Evolutionary conservation across 1,140 invertebrate genomes (phyloP), one percentile per base, ranked within the genome.

Genomic region (Metaphire vulgaris): DNA sequence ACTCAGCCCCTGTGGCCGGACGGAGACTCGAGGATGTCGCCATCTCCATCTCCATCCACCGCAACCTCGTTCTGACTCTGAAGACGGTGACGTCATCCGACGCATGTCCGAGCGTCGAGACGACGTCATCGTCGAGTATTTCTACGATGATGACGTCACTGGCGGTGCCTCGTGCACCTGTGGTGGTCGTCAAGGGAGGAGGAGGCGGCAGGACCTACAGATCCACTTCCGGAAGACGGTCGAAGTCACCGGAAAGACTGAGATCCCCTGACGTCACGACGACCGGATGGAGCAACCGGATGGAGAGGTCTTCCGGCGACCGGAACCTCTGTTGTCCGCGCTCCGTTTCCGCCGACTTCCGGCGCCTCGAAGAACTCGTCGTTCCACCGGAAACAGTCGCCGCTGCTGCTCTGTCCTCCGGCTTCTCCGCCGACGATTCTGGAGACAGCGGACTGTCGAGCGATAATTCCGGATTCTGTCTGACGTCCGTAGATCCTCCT

Each of bases 401-500:
- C n/a, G n/a, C n/a, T n/a, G n/a, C n/a, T n/a, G n/a, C n/a, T n/a
- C n/a, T n/a, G n/a, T 30, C 26, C 16, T 1, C 2, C 26, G 33
- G 32, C 69, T 32, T 32, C 69, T n/a, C 29, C 26, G 41, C 21
- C 30, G 72, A 74, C 56, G 72, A 74, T 6, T 74, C 72, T 33
- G 33, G 33, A 31, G 72, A 74, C 72, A 56, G 33, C 33, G 72
- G 72, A 16, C 72, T 74, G 26, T 41, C 32, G 14, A 74, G 72
- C 56, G 72, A 74, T n/a, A 33, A 74, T 26, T 41, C 32, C 33
- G 72, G 72, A 30, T 31, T 71, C 69, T 31, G 16, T 71, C n/a
- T n/a, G n/a, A n/a, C n/a, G n/a, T n/a, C n/a, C n/a, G n/a, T n/a
- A n/a, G n/a, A n/a, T n/a, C n/a, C n/a, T n/a, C n/a, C n/a, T n/a